phyloP scores from a whole-genome alignment of 2,888 invertebrate species.

The Pseudococcus viburni region DNA sequence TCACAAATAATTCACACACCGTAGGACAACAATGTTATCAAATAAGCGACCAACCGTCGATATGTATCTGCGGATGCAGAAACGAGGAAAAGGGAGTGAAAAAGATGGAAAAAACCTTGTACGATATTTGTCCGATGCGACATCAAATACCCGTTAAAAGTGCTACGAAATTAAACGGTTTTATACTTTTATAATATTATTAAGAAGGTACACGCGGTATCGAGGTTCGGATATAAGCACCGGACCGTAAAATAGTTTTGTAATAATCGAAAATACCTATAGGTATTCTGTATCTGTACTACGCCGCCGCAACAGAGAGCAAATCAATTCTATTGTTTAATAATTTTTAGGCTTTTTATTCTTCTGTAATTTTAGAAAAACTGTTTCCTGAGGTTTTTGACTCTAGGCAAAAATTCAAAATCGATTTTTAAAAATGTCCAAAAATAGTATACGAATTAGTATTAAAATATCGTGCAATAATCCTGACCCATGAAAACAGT shows the following conservation, averaged over 20 bases:
- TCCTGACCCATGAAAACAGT: too few relatives aligned
- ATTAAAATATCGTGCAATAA: too few relatives aligned
- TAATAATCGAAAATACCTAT: slow-evolving; percentile 38
- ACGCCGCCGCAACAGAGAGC: background rate
- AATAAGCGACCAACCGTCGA: background rate
- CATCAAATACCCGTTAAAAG: slow-evolving; percentile 45
- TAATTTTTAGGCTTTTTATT: slow-evolving; percentile 2
- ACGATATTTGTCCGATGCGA: slow-evolving; percentile 17
- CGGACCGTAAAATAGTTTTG: slow-evolving; percentile 53
- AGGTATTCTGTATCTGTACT: background rate
- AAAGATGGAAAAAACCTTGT: slow-evolving; percentile 28
- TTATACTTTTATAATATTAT: slow-evolving; percentile 41
- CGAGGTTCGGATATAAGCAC: slow-evolving; percentile 40
- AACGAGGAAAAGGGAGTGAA: background rate
- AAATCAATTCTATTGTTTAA: slow-evolving; percentile 45
- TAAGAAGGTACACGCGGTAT: slow-evolving; percentile 47
- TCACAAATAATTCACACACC: slow-evolving; percentile 43
- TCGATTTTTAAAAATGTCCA: too few relatives aligned
- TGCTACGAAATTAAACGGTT: slow-evolving; percentile 52
- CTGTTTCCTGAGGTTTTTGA: background rate
- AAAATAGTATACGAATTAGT: too few relatives aligned
- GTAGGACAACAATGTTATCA: slow-evolving; percentile 24
- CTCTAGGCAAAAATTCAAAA: background rate
- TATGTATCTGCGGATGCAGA: background rate
- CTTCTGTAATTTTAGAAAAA: background rate